A percentile compares a stretch with the other conserved stretches of the same genome.
phyloP scores from a whole-genome alignment of 1,140 invertebrate species.

The Cydia pomonella region DNA sequence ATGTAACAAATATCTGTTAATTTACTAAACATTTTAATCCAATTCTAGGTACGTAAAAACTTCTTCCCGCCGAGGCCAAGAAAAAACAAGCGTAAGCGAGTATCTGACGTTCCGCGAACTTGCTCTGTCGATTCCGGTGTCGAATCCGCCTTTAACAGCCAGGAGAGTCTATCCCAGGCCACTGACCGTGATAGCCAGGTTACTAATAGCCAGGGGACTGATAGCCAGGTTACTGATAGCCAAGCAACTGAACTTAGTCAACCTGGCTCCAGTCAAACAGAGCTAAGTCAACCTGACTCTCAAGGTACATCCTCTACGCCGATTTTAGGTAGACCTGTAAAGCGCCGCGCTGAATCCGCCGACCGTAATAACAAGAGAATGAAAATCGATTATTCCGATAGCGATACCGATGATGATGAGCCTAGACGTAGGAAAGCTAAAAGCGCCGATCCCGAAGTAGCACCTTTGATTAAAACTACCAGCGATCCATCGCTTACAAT shows the following conservation, averaged over 20 bases:
- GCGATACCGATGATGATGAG: constrained; percentile 44
- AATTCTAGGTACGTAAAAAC: constrained; percentile 83
- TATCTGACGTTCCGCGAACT: constrained; percentile 39
- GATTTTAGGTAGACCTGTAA: constrained; percentile 44
- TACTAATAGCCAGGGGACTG: constrained; percentile 31
- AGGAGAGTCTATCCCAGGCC: constrained; percentile 41
- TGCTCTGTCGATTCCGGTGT: constrained; percentile 57
- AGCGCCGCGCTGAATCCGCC: constrained; percentile 55
- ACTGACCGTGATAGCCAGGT: background rate
- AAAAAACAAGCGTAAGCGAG: constrained; percentile 55
- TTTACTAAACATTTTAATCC: constrained; percentile 41
- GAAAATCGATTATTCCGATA: constrained; percentile 36
- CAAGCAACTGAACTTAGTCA: constrained; percentile 2
- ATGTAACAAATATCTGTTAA: too few species aligned
- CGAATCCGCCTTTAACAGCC: constrained; percentile 49
- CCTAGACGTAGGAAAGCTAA: constrained; percentile 37
- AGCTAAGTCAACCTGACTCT: background rate
- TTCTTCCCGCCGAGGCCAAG: constrained; percentile 84
- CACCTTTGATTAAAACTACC: constrained; percentile 57
- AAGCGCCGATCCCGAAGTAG: constrained; percentile 35
- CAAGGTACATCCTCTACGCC: constrained; percentile 32
- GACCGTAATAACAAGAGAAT: constrained; percentile 49
- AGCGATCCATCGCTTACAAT: constrained; percentile 65
- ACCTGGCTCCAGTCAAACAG: background rate
- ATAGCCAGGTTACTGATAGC: constrained; percentile 19